Percentiles rank a stretch among this genome's conserved stretches.
Evolutionary conservation across 1,140 invertebrate genomes (phyloP).

Genomic region (Arion vulgaris): DNA sequence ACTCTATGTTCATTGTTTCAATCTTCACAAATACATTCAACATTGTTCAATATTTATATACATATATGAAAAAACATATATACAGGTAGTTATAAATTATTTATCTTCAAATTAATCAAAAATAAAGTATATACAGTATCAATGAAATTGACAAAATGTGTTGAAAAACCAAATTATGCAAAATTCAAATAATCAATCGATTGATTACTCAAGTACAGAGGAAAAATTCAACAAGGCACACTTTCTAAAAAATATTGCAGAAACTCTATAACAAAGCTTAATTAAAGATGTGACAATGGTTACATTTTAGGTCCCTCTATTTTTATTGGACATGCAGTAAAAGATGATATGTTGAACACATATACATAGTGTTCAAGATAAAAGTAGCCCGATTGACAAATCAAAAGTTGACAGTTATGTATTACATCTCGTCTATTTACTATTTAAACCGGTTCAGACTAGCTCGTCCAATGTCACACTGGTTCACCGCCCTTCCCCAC

Average conservation of each 20-base stretch:
- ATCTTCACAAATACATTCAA: no score
- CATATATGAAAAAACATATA: not conserved
- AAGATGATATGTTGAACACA: not conserved
- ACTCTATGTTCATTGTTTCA: no score
- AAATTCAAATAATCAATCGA: not conserved
- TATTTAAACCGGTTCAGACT: no score
- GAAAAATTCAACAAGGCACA: slow-evolving; percentile 3
- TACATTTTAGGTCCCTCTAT: not conserved
- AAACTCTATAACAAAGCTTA: not conserved
- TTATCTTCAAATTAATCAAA: not conserved
- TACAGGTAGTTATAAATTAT: not conserved
- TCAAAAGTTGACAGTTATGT: no score
- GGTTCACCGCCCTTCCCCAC: no score
- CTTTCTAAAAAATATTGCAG: not conserved
- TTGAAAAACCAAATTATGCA: not conserved
- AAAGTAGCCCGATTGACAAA: no score
- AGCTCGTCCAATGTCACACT: no score
- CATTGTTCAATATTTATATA: not conserved
- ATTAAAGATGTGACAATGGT: not conserved
- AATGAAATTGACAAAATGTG: not conserved
- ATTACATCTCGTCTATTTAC: no score
- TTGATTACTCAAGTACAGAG: not conserved
- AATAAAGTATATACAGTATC: not conserved
- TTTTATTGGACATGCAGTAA: not conserved
- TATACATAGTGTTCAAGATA: no score